These are phyloP conservation scores for Campoletis sonorensis DNA, from an alignment of 1,140 invertebrate species.

Conservation along the genomic window DNA sequence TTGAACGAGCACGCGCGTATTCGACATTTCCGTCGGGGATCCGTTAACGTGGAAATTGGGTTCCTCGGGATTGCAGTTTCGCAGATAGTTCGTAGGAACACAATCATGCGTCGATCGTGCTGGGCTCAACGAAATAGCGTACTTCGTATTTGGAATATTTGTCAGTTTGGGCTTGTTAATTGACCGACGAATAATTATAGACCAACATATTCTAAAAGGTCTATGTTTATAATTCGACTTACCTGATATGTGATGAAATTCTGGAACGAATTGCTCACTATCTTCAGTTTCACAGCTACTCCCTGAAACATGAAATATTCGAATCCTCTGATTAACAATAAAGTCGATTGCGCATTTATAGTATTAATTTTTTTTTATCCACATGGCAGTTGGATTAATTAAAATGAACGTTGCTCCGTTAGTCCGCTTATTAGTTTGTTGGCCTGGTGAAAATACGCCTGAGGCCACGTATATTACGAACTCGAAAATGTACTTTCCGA, in stretches of 20 bases:
- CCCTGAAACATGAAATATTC: constrained; percentile 58
- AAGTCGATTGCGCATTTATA: too few relatives aligned
- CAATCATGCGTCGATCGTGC: neutral
- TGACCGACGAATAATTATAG: too few relatives aligned
- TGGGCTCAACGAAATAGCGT: constrained; percentile 24
- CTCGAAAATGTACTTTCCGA: neutral
- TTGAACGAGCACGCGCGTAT: constrained; percentile 24
- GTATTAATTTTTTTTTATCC: too few relatives aligned
- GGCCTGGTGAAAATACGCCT: neutral
- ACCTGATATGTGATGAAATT: constrained; percentile 67
- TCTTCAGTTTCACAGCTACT: constrained; percentile 71
- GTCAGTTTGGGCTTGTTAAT: too few relatives aligned
- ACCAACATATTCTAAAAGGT: too few relatives aligned
- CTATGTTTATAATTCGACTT: constrained; percentile 46
- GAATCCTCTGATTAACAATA: neutral
- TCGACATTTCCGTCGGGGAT: constrained; percentile 55
- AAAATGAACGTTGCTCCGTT: neutral
- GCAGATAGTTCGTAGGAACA: constrained; percentile 8
- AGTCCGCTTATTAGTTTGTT: neutral
- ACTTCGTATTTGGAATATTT: too few relatives aligned
- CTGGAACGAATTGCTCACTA: constrained; percentile 70
- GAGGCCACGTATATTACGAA: constrained; percentile 5
- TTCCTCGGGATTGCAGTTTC: constrained; percentile 28
- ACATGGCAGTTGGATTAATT: neutral
- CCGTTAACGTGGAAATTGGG: constrained; percentile 50